Conservation (phyloP, 35 echinoderm and acorn worm genomes). For the Patiria miniata region DNA sequence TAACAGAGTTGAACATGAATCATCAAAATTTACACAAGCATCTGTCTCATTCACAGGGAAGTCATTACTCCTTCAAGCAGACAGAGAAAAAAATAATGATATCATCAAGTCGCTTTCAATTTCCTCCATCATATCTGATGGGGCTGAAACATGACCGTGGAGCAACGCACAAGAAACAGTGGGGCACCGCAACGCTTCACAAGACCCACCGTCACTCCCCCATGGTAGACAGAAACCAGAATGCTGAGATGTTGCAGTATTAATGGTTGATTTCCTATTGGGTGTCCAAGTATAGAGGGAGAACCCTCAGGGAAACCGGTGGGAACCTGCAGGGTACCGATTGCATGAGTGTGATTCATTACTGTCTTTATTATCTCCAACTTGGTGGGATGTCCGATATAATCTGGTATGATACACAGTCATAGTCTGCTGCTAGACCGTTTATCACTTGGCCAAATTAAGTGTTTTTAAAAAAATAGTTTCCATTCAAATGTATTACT, state of each 20-base stretch:
- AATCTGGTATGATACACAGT: too few species aligned
- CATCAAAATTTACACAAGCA: background rate
- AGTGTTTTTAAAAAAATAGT: too few species aligned
- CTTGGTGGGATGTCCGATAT: too few species aligned
- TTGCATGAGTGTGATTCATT: too few species aligned
- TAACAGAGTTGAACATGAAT: background rate
- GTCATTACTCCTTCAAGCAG: background rate
- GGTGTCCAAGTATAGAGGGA: slow-evolving; percentile 7
- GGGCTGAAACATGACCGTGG: too few species aligned
- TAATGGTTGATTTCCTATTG: slow-evolving; percentile 18
- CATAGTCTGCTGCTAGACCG: too few species aligned
- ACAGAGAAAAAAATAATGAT: background rate
- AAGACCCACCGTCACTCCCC: background rate
- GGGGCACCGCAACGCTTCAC: too few species aligned
- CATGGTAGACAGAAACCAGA: background rate
- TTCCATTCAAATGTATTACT: too few species aligned
- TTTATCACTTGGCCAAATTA: too few species aligned
- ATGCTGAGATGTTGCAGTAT: background rate
- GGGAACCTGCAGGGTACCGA: background rate
- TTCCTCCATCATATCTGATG: background rate
- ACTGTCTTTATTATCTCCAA: too few species aligned
- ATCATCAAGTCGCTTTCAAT: slow-evolving; percentile 1
- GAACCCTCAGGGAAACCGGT: background rate
- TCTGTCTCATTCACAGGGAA: background rate
- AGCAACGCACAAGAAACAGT: too few species aligned